A percentile compares a stretch with the other conserved stretches of the same genome.
phyloP scores from a whole-genome alignment of 2,888 invertebrate genomes.

The Cheilosia grossa region DNA sequence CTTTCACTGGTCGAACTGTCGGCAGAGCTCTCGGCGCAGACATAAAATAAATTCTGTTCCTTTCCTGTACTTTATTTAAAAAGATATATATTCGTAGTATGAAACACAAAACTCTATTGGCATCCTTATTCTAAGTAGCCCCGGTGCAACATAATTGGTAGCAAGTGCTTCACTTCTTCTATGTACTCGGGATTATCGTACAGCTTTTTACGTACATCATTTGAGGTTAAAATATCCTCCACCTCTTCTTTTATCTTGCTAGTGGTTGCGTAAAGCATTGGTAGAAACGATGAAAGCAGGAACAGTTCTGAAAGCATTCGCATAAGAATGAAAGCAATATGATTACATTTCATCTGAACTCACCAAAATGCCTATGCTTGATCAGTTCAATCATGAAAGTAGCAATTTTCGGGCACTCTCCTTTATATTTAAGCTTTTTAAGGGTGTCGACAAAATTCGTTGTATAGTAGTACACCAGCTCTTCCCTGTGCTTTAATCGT shows the following conservation, averaged over 20 bases:
- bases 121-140: conserved; percentile 21
- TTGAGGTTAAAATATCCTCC: conserved; percentile 3
- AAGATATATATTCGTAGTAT: too few relatives aligned
- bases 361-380: conserved; percentile 12
- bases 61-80: too few relatives aligned
- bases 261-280: conserved; percentile 62
- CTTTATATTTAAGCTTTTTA: conserved; percentile 24
- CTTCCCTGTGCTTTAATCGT: conserved; percentile 17
- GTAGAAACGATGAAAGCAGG: conserved; percentile 75
- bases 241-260: background rate
- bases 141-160: conserved; percentile 8
- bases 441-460: conserved; percentile 35
- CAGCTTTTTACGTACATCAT: background rate
- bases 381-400: conserved; percentile 31
- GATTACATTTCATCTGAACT: background rate
- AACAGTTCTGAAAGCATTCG: conserved; percentile 74
- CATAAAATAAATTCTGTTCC: too few relatives aligned
- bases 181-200: conserved; percentile 5
- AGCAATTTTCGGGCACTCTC: conserved; percentile 26
- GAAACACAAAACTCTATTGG: too few relatives aligned
- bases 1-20: too few relatives aligned
- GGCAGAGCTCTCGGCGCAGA: too few relatives aligned
- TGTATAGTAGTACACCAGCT: conserved; percentile 35
- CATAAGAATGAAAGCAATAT: background rate
- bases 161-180: background rate